Evolutionary conservation across 2,113 vertebrate species (phyloP).

Genomic region (Orthonyx spaldingii): DNA sequence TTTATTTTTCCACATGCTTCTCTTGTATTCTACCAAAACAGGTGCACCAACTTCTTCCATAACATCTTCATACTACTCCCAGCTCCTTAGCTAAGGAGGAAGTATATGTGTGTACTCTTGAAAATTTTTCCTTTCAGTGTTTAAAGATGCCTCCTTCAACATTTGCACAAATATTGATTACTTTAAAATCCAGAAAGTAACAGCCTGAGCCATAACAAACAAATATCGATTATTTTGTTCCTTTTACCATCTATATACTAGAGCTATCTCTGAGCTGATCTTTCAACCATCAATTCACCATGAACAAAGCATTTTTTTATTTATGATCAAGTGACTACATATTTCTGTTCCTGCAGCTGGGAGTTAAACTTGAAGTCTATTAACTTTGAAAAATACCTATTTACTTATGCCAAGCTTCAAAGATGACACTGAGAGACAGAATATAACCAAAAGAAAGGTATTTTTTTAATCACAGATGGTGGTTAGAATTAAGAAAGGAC

Average conservation of each 20-base stretch:
- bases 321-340: background rate
- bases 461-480: background rate
- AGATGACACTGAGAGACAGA: background rate
- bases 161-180: background rate
- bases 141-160: background rate
- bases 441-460: background rate
- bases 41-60: background rate
- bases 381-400: background rate
- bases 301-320: background rate
- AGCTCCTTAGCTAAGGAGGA: background rate
- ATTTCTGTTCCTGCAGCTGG: background rate
- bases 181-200: background rate
- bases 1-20: background rate
- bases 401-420: background rate
- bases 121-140: background rate
- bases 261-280: background rate
- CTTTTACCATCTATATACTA: background rate
- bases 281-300: background rate
- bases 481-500: background rate
- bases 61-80: background rate
- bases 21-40: background rate
- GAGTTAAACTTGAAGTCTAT: background rate
- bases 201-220: background rate
- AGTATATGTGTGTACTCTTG: background rate
- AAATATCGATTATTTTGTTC: background rate